Conservation (phyloP, 2,888 invertebrate genomes). For the Lucinisca nassula region DNA sequence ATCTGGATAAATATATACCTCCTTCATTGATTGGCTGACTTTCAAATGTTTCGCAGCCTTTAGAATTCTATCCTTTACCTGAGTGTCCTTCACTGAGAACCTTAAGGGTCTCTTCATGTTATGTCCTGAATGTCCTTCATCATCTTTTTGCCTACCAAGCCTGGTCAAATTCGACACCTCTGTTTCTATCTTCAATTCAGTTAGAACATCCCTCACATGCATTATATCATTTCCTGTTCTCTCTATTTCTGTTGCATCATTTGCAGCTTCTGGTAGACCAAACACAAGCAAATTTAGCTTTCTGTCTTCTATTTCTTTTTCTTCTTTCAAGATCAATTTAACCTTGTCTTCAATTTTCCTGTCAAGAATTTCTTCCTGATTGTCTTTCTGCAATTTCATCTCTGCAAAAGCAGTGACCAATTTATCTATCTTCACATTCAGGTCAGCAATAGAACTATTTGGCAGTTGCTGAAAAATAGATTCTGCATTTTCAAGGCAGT, state of each 20-base stretch:
- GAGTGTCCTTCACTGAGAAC: neutral
- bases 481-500: neutral
- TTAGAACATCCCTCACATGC: neutral
- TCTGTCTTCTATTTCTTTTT: neutral
- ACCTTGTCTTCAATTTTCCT: constrained; percentile 4
- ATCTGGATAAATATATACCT: neutral
- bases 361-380: neutral
- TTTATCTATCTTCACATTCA: neutral
- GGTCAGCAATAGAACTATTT: neutral
- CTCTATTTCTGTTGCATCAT: neutral
- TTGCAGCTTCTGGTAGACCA: neutral
- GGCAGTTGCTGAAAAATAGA: neutral
- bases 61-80: neutral
- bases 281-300: neutral
- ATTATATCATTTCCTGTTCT: neutral
- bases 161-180: neutral
- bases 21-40: neutral
- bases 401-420: neutral
- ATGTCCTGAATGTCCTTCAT: too few relatives aligned
- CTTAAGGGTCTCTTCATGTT: neutral
- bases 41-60: neutral
- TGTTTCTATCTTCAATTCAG: neutral
- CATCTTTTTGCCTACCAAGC: neutral
- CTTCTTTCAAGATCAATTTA: neutral
- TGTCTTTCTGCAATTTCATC: neutral